A percentile compares a stretch with the other conserved stretches of the same genome.
Conservation (phyloP, 2,797 vertebrate genomes). For the Amblyopsis hoosieri region DNA sequence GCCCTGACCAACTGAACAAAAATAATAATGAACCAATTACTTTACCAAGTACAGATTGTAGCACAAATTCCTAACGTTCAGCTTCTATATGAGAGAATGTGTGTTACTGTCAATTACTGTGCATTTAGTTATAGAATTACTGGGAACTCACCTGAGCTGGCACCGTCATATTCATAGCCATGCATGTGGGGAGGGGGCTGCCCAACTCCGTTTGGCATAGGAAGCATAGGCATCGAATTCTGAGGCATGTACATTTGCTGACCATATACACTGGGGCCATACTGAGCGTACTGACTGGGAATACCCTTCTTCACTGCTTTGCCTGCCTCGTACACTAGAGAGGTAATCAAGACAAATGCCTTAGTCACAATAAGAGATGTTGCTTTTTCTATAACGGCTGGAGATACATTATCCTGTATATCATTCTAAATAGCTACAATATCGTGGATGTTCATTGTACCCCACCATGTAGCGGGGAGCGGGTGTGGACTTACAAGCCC, state of each 20-base stretch:
- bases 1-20: slow-evolving; percentile 82
- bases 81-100: no score
- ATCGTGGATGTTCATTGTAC: neutral
- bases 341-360: neutral
- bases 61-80: no score
- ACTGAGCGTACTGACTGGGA: slow-evolving; percentile 79
- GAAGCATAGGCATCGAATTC: slow-evolving; percentile 68
- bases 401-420: neutral
- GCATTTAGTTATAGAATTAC: neutral
- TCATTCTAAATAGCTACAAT: neutral
- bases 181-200: slow-evolving; percentile 70
- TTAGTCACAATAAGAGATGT: neutral
- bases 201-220: slow-evolving; percentile 63
- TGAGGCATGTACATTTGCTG: slow-evolving; percentile 71
- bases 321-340: slow-evolving; percentile 87
- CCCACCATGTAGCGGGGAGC: neutral
- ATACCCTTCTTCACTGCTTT: slow-evolving; percentile 86
- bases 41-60: neutral
- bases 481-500: slow-evolving; percentile 79
- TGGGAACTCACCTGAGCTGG: slow-evolving; percentile 81
- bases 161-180: slow-evolving; percentile 78
- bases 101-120: neutral
- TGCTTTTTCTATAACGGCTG: neutral
- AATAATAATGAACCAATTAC: slow-evolving; percentile 10
- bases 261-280: slow-evolving; percentile 80